Conservation (phyloP, 2,113 vertebrate species). For the Amazona vittata region DNA sequence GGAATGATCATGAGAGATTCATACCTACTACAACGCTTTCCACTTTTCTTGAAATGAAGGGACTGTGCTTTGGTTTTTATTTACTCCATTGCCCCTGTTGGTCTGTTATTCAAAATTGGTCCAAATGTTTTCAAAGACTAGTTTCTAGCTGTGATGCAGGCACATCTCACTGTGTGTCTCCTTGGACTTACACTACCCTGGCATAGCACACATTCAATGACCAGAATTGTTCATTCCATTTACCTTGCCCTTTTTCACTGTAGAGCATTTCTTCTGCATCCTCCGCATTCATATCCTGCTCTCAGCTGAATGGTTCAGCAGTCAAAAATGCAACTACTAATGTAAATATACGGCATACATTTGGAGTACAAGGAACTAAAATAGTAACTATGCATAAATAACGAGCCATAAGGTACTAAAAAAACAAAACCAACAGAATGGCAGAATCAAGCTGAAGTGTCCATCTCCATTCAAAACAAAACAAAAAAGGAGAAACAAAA, state of each 20-base stretch:
- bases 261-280: not conserved
- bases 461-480: slow-evolving; percentile 26
- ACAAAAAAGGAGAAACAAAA: slow-evolving; percentile 26
- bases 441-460: slow-evolving; percentile 20
- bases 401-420: slow-evolving; percentile 9
- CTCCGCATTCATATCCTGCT: not conserved
- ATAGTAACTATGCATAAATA: slow-evolving; percentile 48
- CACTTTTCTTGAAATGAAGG: not conserved
- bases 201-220: not conserved
- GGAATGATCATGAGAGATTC: not conserved
- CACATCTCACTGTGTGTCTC: not conserved
- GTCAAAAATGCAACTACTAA: slow-evolving; percentile 25
- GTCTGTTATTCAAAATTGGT: not conserved
- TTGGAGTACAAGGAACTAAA: slow-evolving; percentile 23
- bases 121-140: not conserved
- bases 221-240: not conserved
- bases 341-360: slow-evolving; percentile 11
- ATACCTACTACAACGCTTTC: not conserved
- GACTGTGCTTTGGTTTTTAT: not conserved
- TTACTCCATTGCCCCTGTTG: not conserved
- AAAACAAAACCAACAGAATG: not conserved
- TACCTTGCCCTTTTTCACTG: not conserved
- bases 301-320: slow-evolving; percentile 45
- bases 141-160: not conserved
- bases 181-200: not conserved